Percentiles rank a stretch among this genome's conserved stretches.
Conservation (phyloP, 1,140 invertebrate species). For the Thaumetopoea pityocampa region DNA sequence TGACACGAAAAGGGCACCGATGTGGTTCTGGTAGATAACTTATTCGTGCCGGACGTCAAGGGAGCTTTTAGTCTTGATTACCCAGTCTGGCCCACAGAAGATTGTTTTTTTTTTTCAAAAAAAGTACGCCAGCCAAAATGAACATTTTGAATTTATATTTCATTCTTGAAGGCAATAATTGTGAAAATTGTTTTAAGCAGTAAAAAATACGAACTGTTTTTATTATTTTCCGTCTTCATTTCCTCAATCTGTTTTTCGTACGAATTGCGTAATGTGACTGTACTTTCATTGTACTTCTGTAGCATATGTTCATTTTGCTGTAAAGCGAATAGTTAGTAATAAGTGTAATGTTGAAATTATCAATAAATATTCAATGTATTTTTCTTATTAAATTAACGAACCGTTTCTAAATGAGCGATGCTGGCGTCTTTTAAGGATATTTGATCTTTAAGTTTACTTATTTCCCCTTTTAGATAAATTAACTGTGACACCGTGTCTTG, state of each 20-base stretch:
- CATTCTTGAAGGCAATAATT: no score
- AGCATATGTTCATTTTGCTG: slow-evolving; percentile 48
- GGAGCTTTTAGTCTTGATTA: no score
- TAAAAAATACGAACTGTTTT: slow-evolving; percentile 42
- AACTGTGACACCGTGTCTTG: slow-evolving; percentile 67
- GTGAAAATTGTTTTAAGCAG: no score
- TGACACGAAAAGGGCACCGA: no score
- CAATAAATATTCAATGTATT: background rate
- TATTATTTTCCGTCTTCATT: slow-evolving; percentile 39
- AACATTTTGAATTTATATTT: no score
- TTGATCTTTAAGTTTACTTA: slow-evolving; percentile 60
- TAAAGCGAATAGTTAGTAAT: background rate
- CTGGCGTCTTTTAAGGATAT: slow-evolving; percentile 41
- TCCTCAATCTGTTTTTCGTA: slow-evolving; percentile 50
- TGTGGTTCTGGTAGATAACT: no score
- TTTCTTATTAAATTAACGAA: slow-evolving; percentile 13
- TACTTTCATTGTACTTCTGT: slow-evolving; percentile 35
- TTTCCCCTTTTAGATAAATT: slow-evolving; percentile 61
- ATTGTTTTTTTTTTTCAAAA: no score
- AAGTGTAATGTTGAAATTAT: background rate
- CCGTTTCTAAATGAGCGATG: slow-evolving; percentile 50
- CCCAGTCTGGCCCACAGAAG: no score
- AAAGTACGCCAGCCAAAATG: no score
- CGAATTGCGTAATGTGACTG: slow-evolving; percentile 34
- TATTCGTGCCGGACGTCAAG: no score